Evolutionary conservation across 1,140 invertebrate genomes (phyloP).

Genomic region (Caenorhabditis remanei): DNA sequence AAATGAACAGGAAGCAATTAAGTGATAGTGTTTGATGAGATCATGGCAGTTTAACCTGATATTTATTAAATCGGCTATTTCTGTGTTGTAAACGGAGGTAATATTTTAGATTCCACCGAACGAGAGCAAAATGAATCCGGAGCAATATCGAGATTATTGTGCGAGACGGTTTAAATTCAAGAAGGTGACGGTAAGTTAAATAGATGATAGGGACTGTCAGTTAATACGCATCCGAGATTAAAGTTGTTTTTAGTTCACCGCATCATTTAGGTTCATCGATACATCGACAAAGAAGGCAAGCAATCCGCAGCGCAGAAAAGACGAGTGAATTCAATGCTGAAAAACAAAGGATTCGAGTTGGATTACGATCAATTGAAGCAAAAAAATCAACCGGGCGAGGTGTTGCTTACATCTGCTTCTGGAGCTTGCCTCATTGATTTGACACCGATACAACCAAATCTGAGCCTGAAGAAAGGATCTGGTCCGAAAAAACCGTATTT

Average conservation of each 20-base stretch:
- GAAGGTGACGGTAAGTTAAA: slow-evolving; percentile 22
- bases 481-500: slow-evolving; percentile 17
- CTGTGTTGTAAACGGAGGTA: not conserved
- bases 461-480: not conserved
- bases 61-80: not conserved
- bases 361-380: slow-evolving; percentile 45
- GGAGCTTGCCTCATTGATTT: slow-evolving; percentile 30
- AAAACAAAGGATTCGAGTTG: slow-evolving; percentile 22
- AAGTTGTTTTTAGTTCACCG: not conserved
- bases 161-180: slow-evolving; percentile 32
- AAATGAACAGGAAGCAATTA: slow-evolving; percentile 13
- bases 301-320: not conserved
- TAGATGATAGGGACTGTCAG: too few relatives aligned
- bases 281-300: not conserved
- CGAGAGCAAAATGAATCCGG: not conserved
- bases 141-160: slow-evolving; percentile 11
- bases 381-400: not conserved
- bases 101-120: not conserved
- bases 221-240: too few relatives aligned
- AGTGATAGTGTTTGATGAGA: slow-evolving; percentile 21
- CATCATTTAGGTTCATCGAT: slow-evolving; percentile 17
- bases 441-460: not conserved
- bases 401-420: not conserved
- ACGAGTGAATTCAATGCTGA: not conserved
- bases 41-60: not conserved